phyloP scores from a whole-genome alignment of 2,113 vertebrate genomes.

The Brienomyrus brachyistius region DNA sequence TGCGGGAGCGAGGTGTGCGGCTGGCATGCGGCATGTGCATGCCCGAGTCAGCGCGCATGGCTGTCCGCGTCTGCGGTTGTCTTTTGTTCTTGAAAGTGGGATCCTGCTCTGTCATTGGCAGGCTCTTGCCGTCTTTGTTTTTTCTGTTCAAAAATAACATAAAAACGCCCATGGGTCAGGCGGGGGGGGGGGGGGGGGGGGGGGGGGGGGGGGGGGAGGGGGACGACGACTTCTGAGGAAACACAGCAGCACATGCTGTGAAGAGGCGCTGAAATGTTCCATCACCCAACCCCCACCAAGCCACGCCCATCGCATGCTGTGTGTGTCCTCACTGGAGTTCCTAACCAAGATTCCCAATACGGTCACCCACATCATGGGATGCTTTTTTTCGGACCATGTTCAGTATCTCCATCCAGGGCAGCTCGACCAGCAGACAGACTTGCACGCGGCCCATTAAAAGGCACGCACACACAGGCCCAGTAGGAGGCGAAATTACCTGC shows the following conservation, averaged over 20 bases:
- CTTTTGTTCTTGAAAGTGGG: not conserved
- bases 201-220: not conserved
- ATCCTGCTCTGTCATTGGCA: not conserved
- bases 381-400: not conserved
- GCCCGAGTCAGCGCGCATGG: not conserved
- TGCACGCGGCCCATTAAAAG: not conserved
- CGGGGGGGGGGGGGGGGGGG: not conserved
- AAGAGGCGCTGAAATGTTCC: not conserved
- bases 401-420: not conserved
- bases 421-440: not conserved
- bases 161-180: not conserved
- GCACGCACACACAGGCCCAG: not conserved
- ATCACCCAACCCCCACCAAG: not conserved
- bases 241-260: not conserved
- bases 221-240: not conserved
- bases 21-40: not conserved
- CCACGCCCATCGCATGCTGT: not conserved
- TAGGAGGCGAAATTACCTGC: slow-evolving; percentile 74
- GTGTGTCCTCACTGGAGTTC: not conserved
- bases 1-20: not conserved
- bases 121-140: not conserved
- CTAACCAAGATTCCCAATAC: not conserved
- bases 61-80: not conserved
- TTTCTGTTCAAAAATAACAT: not conserved
- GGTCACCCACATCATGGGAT: not conserved